Evolutionary conservation across 2,113 vertebrate species (phyloP).

Genomic region (Lophotis ruficrista): DNA sequence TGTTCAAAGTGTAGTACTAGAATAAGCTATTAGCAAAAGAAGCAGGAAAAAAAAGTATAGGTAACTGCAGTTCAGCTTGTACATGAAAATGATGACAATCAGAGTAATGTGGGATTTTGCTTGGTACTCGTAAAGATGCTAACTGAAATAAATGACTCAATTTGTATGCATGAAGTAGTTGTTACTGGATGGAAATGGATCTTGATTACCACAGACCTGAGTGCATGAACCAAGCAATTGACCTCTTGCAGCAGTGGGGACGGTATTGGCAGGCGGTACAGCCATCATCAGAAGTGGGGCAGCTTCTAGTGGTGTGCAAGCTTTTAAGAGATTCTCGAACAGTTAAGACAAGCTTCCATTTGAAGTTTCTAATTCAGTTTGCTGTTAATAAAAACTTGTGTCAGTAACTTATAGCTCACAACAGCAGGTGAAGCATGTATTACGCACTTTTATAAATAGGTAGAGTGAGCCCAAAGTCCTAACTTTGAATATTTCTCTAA

Average conservation of each 20-base stretch:
- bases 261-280: not conserved
- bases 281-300: not conserved
- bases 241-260: not conserved
- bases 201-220: not conserved
- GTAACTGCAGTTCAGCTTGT: not conserved
- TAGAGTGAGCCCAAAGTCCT: not conserved
- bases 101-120: not conserved
- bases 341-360: not conserved
- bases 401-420: fast-evolving
- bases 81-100: not conserved
- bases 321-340: not conserved
- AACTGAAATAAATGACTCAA: not conserved
- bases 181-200: not conserved
- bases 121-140: not conserved
- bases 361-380: not conserved
- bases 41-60: not conserved
- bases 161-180: not conserved
- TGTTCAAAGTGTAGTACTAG: not conserved
- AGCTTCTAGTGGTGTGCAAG: not conserved
- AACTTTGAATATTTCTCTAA: not conserved
- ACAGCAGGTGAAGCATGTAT: not conserved
- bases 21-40: not conserved
- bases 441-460: fast-evolving
- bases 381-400: not conserved
- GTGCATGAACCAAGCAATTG: not conserved